These are phyloP conservation scores for Ctenoplectra terminalis DNA, from an alignment of 1,140 invertebrate genomes.

Conservation along the genomic window DNA sequence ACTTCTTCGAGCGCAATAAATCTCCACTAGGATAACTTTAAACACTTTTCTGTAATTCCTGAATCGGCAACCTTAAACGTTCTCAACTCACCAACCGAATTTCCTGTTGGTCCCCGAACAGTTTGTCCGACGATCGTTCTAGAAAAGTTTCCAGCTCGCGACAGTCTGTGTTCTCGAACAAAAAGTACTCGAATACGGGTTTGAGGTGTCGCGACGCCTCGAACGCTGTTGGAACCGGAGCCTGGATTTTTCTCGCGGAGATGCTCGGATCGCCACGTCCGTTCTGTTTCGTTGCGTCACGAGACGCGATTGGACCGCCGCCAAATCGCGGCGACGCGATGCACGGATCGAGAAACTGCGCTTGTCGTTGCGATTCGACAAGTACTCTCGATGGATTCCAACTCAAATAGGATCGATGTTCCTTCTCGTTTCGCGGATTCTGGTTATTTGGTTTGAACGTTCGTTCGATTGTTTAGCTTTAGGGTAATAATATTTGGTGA, in stretches of 20 bases:
- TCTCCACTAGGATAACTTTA: background rate
- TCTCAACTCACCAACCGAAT: background rate
- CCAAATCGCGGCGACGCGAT: background rate
- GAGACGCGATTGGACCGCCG: background rate
- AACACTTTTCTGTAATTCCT: background rate
- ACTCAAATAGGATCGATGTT: constrained; percentile 5
- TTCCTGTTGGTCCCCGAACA: background rate
- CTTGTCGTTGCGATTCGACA: background rate
- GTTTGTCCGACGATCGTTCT: background rate
- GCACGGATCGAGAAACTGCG: constrained; percentile 10
- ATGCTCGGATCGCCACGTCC: background rate
- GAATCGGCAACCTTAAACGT: background rate
- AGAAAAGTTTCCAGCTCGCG: background rate
- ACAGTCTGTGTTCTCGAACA: background rate
- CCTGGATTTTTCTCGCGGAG: background rate
- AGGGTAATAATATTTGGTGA: background rate
- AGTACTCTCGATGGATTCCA: background rate
- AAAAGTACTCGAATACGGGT: background rate
- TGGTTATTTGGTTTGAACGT: background rate
- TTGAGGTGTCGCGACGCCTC: background rate
- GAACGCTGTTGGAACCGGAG: background rate
- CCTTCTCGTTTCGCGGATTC: background rate
- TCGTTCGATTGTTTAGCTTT: background rate
- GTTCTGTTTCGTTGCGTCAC: background rate
- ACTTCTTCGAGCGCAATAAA: background rate